These are phyloP conservation scores for Emydura subglobosa DNA, from an alignment of 2,113 vertebrate species.

Conservation along the genomic window DNA sequence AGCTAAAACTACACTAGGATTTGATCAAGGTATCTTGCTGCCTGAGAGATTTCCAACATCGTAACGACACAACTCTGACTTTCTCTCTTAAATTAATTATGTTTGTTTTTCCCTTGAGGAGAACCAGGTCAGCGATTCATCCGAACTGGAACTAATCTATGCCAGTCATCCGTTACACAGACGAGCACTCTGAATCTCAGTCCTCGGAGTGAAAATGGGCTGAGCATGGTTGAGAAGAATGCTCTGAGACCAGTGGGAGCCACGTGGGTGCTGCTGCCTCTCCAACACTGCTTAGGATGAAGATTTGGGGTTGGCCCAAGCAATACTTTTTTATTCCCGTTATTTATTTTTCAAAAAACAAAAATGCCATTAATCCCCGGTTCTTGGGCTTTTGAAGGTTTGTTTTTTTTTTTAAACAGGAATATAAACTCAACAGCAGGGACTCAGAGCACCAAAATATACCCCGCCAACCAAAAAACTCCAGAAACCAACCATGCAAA, in stretches of 20 bases:
- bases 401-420: not conserved
- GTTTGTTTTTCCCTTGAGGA: not conserved
- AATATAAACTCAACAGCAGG: not conserved
- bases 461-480: too few species aligned
- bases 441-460: not conserved
- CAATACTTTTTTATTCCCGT: not conserved
- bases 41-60: not conserved
- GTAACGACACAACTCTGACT: not conserved
- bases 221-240: not conserved
- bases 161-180: fast-evolving
- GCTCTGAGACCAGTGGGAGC: not conserved
- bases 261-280: not conserved
- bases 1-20: not conserved
- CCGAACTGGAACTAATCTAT: fast-evolving
- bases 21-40: fast-evolving
- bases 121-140: not conserved
- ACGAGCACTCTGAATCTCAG: not conserved
- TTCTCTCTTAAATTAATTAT: not conserved
- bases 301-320: not conserved
- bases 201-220: fast-evolving
- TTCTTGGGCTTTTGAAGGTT: not conserved
- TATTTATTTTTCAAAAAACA: not conserved
- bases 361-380: not conserved
- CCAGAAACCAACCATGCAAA: not conserved
- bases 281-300: not conserved